Conservation (phyloP, 1,140 invertebrate species). For the Zophobas atratus region DNA sequence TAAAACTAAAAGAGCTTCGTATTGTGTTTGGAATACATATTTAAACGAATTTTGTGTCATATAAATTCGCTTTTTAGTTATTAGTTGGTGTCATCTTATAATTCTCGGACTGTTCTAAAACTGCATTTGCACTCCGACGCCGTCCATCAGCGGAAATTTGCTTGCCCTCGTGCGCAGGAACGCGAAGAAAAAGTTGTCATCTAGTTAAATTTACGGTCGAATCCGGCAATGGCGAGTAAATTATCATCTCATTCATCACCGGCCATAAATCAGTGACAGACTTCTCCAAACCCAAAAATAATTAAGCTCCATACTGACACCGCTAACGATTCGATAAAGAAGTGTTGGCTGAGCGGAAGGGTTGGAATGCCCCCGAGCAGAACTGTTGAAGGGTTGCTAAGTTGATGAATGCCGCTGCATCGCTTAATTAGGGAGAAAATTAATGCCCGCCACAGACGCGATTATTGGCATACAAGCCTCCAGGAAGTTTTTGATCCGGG, state of each 20-base stretch:
- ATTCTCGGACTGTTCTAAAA: too few species aligned
- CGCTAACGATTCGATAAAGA: slow-evolving; percentile 64
- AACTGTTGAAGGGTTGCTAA: slow-evolving; percentile 58
- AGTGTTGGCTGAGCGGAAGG: slow-evolving; percentile 58
- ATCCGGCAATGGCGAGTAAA: too few species aligned
- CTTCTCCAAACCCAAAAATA: slow-evolving; percentile 61
- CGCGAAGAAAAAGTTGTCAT: too few species aligned
- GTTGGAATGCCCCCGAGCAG: slow-evolving; percentile 54
- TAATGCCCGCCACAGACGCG: slow-evolving; percentile 55
- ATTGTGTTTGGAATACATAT: too few species aligned
- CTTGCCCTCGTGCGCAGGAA: too few species aligned
- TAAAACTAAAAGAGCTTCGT: too few species aligned
- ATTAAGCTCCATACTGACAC: slow-evolving; percentile 61
- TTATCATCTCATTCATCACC: not conserved
- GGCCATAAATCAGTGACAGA: slow-evolving; percentile 59
- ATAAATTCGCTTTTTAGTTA: too few species aligned
- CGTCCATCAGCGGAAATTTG: too few species aligned
- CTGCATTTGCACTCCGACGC: too few species aligned
- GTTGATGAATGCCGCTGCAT: slow-evolving; percentile 62
- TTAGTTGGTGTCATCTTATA: too few species aligned
- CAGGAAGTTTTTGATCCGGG: slow-evolving; percentile 4
- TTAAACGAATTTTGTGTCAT: too few species aligned
- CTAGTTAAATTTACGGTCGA: too few species aligned
- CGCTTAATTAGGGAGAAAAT: slow-evolving; percentile 65
- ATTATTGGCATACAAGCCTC: slow-evolving; percentile 24